Conservation (phyloP, 2,888 invertebrate genomes). For the Malacosoma neustria region DNA sequence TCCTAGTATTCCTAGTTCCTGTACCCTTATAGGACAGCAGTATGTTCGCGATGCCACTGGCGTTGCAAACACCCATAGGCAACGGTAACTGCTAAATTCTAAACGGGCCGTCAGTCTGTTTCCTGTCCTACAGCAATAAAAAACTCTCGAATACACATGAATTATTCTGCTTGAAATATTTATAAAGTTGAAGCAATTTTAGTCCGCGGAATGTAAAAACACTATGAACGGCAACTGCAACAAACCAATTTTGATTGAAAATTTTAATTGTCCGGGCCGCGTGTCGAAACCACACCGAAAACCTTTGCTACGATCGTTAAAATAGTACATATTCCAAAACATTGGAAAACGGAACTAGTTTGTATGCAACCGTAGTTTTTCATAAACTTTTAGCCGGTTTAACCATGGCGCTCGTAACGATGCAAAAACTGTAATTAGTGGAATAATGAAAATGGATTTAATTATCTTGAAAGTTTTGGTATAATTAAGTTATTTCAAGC, state of each 20-base stretch:
- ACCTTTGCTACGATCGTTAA: conserved; percentile 17
- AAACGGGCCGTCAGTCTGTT: no score
- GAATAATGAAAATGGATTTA: conserved; percentile 46
- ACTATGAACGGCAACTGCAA: background rate
- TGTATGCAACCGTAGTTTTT: conserved; percentile 54
- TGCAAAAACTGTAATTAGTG: conserved; percentile 55
- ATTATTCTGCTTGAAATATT: no score
- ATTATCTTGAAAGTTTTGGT: conserved; percentile 10
- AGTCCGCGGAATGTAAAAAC: no score
- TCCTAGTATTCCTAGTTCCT: no score
- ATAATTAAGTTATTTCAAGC: no score
- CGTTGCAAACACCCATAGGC: no score
- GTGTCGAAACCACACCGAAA: conserved; percentile 24
- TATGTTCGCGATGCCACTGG: no score
- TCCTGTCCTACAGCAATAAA: no score
- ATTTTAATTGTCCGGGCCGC: conserved; percentile 31
- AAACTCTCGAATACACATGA: no score
- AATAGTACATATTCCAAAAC: conserved; percentile 31
- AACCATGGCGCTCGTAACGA: conserved; percentile 34
- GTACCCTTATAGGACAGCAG: no score
- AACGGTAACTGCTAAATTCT: no score
- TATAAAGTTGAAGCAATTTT: no score
- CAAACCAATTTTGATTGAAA: conserved; percentile 25
- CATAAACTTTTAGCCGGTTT: conserved; percentile 41
- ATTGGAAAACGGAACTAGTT: conserved; percentile 46